A percentile compares a stretch with the other conserved stretches of the same genome.
Evolutionary conservation across 2,797 vertebrate genomes (phyloP).

Genomic region (Sebastes kiyomatsui): DNA sequence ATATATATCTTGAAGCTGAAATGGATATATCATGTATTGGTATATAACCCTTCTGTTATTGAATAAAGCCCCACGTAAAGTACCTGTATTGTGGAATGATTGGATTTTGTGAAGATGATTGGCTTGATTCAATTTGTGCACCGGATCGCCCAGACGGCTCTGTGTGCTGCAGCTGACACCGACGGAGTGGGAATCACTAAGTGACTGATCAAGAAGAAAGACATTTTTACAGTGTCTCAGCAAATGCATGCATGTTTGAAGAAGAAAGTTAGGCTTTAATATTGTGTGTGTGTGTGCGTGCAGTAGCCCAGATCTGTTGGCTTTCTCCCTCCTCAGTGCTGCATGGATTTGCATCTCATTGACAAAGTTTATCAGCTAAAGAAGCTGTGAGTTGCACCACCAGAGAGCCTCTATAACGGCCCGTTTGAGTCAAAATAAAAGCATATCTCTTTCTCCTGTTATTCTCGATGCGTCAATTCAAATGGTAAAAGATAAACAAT

Average conservation of each 20-base stretch:
- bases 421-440: constrained; percentile 39
- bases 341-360: constrained; percentile 80
- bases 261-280: constrained; percentile 42
- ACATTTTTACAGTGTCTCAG: constrained; percentile 26
- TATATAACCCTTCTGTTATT: constrained; percentile 37
- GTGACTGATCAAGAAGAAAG: constrained; percentile 48
- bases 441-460: neutral
- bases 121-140: constrained; percentile 66
- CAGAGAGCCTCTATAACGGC: constrained; percentile 30
- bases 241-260: constrained; percentile 31
- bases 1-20: constrained; percentile 28
- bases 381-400: constrained; percentile 32
- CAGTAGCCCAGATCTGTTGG: constrained; percentile 24
- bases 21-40: constrained; percentile 30
- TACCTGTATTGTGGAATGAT: constrained; percentile 59
- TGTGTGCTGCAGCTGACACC: constrained; percentile 27
- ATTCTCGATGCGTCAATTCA: constrained; percentile 12
- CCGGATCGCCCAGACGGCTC: constrained; percentile 24
- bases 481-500: constrained; percentile 27
- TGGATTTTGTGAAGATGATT: constrained; percentile 56
- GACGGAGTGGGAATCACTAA: constrained; percentile 31
- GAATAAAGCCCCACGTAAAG: constrained; percentile 35
- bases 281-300: neutral
- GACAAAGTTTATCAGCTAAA: constrained; percentile 62
- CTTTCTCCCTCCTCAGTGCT: constrained; percentile 49